A percentile compares a stretch with the other conserved stretches of the same genome.
Conservation (phyloP, 2,888 invertebrate species). For the Apodemia duryi region DNA sequence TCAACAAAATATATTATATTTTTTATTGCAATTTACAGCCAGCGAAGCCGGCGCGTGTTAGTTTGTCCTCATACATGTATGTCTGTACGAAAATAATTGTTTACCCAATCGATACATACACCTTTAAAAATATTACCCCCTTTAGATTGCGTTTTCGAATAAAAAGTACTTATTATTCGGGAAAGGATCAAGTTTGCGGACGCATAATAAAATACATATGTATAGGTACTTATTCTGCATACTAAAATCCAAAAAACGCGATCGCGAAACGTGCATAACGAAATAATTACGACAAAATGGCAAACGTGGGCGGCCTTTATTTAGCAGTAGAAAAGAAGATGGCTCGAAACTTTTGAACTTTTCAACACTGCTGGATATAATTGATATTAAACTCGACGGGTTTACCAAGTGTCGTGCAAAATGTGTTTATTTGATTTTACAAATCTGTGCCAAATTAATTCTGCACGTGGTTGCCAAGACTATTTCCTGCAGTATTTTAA, state of each 20-base stretch:
- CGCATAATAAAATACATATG: slow-evolving; percentile 4
- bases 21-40: too few species aligned
- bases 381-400: background rate
- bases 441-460: slow-evolving; percentile 9
- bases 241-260: background rate
- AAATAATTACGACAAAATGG: slow-evolving; percentile 9
- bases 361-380: slow-evolving; percentile 6
- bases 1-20: too few species aligned
- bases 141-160: background rate
- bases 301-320: slow-evolving; percentile 1
- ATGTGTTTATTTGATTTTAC: slow-evolving; percentile 11
- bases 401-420: slow-evolving; percentile 1
- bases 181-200: background rate
- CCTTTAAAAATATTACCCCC: background rate
- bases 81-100: too few species aligned
- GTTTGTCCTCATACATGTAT: too few species aligned
- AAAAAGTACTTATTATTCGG: slow-evolving; percentile 1
- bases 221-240: slow-evolving; percentile 1
- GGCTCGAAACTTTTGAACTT: background rate
- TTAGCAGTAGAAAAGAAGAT: background rate
- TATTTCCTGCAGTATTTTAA: slow-evolving; percentile 1
- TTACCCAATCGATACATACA: too few species aligned
- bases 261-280: slow-evolving; percentile 8
- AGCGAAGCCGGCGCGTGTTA: too few species aligned
- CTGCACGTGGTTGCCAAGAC: background rate